Base-by-base conservation (phyloP, 2,797 vertebrate species). In the Acanthiza pusilla region DNA sequence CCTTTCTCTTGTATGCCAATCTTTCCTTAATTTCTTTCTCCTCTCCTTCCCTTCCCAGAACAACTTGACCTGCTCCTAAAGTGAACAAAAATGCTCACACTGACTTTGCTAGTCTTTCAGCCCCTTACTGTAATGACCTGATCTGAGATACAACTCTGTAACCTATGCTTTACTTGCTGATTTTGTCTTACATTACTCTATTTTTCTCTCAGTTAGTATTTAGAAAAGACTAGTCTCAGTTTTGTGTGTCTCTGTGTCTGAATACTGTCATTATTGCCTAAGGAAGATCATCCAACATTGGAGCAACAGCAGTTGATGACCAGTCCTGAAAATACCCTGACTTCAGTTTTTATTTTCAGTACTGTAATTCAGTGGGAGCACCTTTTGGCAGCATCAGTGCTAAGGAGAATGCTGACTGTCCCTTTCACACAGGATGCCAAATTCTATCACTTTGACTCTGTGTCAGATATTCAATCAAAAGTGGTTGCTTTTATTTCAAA, bases 381-480 rank as follows among this genome's bases (percentile, higher is more conserved):
- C 57, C 53, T 89, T 85, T 79, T 92, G 81, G 50, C 78, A 91
- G 42, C 22, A 91, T 27, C 15, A 89, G 12, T 23, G 53, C 48
- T 71, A 67, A 71, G 66, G 38, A 82, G 50, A 91, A 77, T 40
- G 12, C 74, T 96, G 87, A 83, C 92, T 82, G 42, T 63, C 25
- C 47, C 30, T 77, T 93, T 58, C 14, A 51, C 29, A 42, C 42
- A 18, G 22, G 42, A 74, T 77, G 61, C 79, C 75, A 94, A 80
- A 94, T 65, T 29, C 30, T 80, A 6, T 74, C 91, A 71, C 22
- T 85, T 58, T 61, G 32, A 66, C 30, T 61, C 23, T 0, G 0
- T 62, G 62, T 73, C 81, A 92, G 51, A 83, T 80, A 85, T 72
- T 89, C 68, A 85, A 48, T 92, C 78, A 95, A 83, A 88, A 87